Base-by-base conservation (phyloP, 1,140 invertebrate genomes). In the Tachypleus tridentatus region DNA sequence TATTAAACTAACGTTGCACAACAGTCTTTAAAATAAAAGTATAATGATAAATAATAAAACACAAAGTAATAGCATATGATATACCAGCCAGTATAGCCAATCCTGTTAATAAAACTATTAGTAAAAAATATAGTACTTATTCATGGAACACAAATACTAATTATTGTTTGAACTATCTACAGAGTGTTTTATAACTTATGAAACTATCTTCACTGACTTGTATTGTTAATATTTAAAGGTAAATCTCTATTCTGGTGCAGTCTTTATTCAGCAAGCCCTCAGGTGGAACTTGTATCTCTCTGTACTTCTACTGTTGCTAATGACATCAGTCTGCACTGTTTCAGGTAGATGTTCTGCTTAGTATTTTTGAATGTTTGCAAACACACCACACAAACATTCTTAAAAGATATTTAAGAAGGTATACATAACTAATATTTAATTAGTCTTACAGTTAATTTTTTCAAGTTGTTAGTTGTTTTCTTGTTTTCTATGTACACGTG, bases 251-350 rank as follows among this genome's bases (percentile, higher is more conserved):
- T 74, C 78, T 52, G 79, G 79, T 58, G 79, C 80, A 10, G 75
- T 82, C 49, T 82, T 82, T 69, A 81, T 82, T 48, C 76, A 82
- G 64, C 77, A 81, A 69, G 74, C 81, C 3, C 65, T 82, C 7
- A 70, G 76, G 6, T 81, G 79, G 79, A 76, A 80, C 70, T 71
- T 81, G 7, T 81, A 82, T 65, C 64, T 76, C n/a, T 73, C 76
- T n/a, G 77, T 81, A 56, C 62, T 77, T 4, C 61, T 79, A 3
- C 67, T 82, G n/a, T 69, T 82, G 48, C 71, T 70, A 3, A 70
- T 81, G 64, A 80, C 81, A 5, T 75, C 77, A 3, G 49, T 81
- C 10, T 77, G 76, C 59, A 83, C 82, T 4, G 73, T 82, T 4
- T 75, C 78, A 56, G 77, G 76, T 72, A 29, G 29, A 29, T 29